Percentiles rank a stretch among this genome's conserved stretches.
Evolutionary conservation across 2,888 invertebrate genomes (phyloP).

Genomic region (Plusia festucae): DNA sequence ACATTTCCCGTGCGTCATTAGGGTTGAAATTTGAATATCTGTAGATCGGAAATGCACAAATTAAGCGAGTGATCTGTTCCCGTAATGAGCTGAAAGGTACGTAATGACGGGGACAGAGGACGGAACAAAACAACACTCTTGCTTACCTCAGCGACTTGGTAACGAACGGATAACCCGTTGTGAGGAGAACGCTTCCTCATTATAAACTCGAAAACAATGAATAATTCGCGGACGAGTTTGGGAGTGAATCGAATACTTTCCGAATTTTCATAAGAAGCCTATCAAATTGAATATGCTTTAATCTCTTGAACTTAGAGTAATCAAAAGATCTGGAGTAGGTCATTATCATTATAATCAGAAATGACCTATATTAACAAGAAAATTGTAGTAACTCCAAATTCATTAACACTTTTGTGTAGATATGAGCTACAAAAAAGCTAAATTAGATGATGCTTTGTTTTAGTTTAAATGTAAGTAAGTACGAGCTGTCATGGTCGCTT

Average conservation of each 20-base stretch:
- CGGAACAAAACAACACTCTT: conserved; percentile 86
- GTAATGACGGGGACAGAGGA: conserved; percentile 82
- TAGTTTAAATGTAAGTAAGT: too few species aligned
- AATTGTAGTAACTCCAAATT: too few species aligned
- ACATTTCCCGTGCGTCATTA: conserved; percentile 88
- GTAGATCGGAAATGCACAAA: conserved; percentile 89
- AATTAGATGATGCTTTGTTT: too few species aligned
- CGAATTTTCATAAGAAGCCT: background rate
- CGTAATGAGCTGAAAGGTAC: conserved; percentile 87
- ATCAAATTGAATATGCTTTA: background rate
- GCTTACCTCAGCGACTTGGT: conserved; percentile 82
- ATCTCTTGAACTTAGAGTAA: background rate
- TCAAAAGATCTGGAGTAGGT: background rate
- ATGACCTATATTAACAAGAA: too few species aligned
- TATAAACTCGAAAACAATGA: background rate
- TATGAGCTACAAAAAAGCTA: too few species aligned
- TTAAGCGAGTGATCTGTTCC: conserved; percentile 88
- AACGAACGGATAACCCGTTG: conserved; percentile 66
- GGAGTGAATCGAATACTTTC: background rate
- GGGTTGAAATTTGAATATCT: conserved; percentile 88
- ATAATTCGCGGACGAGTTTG: background rate
- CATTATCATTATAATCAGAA: background rate
- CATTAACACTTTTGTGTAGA: too few species aligned
- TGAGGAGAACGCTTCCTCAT: conserved; percentile 68
- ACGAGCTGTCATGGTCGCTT: too few species aligned